Percentiles rank a stretch among this genome's conserved stretches.
Conservation (phyloP, 2,113 vertebrate genomes). For the Glaucomys volans region DNA sequence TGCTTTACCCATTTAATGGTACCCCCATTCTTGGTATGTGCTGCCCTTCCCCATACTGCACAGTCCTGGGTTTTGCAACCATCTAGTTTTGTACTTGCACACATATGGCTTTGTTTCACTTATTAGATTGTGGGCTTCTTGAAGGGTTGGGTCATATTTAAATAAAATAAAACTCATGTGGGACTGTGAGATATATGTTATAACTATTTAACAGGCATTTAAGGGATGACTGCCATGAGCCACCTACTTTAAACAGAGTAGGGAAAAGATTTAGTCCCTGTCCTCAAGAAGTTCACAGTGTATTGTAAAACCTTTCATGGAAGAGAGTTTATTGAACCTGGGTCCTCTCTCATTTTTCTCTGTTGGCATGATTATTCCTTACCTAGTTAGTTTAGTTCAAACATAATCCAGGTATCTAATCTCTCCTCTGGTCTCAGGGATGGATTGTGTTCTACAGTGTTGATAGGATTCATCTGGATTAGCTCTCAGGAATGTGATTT, state of each 20-base stretch:
- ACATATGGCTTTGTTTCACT: constrained; percentile 7
- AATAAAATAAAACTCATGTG: constrained; percentile 23
- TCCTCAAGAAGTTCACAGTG: background rate
- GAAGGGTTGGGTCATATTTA: background rate
- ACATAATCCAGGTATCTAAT: constrained; percentile 55
- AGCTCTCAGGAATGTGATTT: constrained; percentile 55
- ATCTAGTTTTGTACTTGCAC: background rate
- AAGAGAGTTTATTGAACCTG: background rate
- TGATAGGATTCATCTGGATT: constrained; percentile 65
- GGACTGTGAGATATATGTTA: background rate
- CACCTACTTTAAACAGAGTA: background rate
- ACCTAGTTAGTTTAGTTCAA: background rate
- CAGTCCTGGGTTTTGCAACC: background rate
- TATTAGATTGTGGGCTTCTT: constrained; percentile 15
- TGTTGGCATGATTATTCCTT: constrained; percentile 31
- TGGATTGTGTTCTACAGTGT: constrained; percentile 59
- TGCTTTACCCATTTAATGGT: background rate
- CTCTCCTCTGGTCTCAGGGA: background rate
- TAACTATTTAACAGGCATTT: background rate
- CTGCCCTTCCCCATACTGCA: background rate
- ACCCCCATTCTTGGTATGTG: background rate
- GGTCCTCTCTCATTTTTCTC: background rate
- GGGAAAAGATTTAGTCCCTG: background rate
- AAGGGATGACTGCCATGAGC: background rate
- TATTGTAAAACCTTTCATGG: background rate